Evolutionary conservation across 92 coral and sea anemone species (phyloP).

Genomic region (Porites cylindrica): DNA sequence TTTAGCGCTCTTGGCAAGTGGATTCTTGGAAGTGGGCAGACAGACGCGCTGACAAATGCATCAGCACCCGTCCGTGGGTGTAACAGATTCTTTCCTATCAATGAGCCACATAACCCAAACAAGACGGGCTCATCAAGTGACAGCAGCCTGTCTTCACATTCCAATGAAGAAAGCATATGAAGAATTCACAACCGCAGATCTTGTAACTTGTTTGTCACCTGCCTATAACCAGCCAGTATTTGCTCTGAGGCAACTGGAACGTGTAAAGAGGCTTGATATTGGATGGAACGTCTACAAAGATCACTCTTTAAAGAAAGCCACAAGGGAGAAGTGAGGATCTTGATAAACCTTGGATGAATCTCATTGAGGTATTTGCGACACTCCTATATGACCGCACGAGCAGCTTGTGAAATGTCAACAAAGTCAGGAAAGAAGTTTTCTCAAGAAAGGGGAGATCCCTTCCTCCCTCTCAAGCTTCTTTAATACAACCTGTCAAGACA

Average conservation of each 20-base stretch:
- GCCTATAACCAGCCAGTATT: slow-evolving; percentile 30
- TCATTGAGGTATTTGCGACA: slow-evolving; percentile 36
- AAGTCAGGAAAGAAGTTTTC: slow-evolving; percentile 57
- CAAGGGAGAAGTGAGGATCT: slow-evolving; percentile 69
- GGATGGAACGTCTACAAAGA: slow-evolving; percentile 69
- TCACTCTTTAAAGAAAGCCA: slow-evolving; percentile 62
- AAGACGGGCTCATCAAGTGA: slow-evolving; percentile 74
- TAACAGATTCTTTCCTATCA: slow-evolving; percentile 66
- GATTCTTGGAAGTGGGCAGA: slow-evolving; percentile 57
- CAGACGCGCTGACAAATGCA: slow-evolving; percentile 50
- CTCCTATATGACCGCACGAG: slow-evolving; percentile 33
- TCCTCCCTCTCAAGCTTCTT: slow-evolving; percentile 66
- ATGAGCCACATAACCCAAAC: slow-evolving; percentile 70
- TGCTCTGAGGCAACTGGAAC: slow-evolving; percentile 48
- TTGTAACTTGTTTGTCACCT: slow-evolving; percentile 55
- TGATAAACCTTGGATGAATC: slow-evolving; percentile 3
- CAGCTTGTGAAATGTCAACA: slow-evolving; percentile 20
- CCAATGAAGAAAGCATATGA: slow-evolving; percentile 48
- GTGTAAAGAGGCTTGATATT: slow-evolving; percentile 64
- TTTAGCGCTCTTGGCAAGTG: slow-evolving; percentile 58
- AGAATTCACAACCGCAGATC: slow-evolving; percentile 56
- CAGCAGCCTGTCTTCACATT: slow-evolving; percentile 61
- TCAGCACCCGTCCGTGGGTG: slow-evolving; percentile 38
- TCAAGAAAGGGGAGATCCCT: slow-evolving; percentile 62
- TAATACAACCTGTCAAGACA: slow-evolving; percentile 51